Base-by-base conservation (phyloP, 2,888 invertebrate species). In the Caenorhabditis becei region DNA sequence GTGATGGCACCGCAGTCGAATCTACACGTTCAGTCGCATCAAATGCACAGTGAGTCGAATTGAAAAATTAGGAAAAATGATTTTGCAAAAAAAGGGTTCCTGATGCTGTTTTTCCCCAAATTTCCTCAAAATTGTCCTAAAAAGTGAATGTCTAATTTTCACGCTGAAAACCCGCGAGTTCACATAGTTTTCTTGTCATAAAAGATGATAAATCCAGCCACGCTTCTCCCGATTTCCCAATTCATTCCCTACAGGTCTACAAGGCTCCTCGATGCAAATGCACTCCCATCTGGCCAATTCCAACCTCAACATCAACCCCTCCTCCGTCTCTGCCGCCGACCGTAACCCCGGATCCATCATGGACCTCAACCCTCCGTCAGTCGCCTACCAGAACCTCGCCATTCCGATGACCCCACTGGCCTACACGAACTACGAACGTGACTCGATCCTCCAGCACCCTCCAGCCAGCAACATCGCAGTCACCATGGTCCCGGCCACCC, bases 361-460 rank as follows among this genome's bases (percentile, higher is more conserved):
- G 24, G 47, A 66, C 37, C 58, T 79, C 51, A 83, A 84, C 53
- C 86, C 87, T 0, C 77, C 58, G 11, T 85, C 85, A 16, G 85
- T 86, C 18, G 83, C 81, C 11, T 78, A 71, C 24, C 77, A 83
- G 49, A 62, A 70, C 41, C 63, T 82, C 4, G 75, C 86, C 0
- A 86, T 90, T 28, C 90, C 90, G n/a, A 90, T 90, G 90, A 90
- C 90, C 20, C 90, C 90, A 10, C 72, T 90, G 11, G 81, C 83
- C 18, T 79, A 71, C 28, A 81, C 49, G 20, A 53, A 70, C 11
- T 77, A 79, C 56, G 65, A 70, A 3, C 71, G 82, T 10, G 80
- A 83, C 44, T 1, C 54, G 3, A 10, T 41, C 2, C n/a, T 71
- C 5, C 53, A 61, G 37, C 72, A 77, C 20, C 58, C 72, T 5